Conservation (phyloP, 2,888 invertebrate genomes). For the Drosophila cracens region DNA sequence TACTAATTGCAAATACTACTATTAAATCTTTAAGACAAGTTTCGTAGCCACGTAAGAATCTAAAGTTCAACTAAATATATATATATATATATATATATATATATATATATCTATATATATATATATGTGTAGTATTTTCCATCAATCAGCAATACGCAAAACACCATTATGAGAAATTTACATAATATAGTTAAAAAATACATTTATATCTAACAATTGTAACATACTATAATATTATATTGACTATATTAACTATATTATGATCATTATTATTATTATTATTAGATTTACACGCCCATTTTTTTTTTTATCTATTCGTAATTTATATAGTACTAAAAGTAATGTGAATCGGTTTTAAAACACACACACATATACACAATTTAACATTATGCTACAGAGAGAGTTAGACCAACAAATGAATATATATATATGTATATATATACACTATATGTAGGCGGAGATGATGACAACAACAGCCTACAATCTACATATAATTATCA, state of each 20-base stretch:
- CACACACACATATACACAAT: not conserved
- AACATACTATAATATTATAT: constrained; percentile 17
- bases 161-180: constrained; percentile 17
- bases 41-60: constrained; percentile 11
- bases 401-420: constrained; percentile 42
- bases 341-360: constrained; percentile 24
- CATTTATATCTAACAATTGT: not conserved
- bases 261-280: constrained; percentile 12
- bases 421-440: constrained; percentile 16
- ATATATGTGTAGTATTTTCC: not conserved
- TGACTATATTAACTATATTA: constrained; percentile 2
- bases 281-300: not conserved
- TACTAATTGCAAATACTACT: constrained; percentile 20
- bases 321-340: constrained; percentile 17
- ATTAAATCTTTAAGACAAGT: constrained; percentile 27
- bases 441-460: constrained; percentile 9
- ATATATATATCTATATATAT: not conserved
- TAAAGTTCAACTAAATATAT: constrained; percentile 16
- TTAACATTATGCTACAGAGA: constrained; percentile 32
- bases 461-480: constrained; percentile 14
- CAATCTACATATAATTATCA: constrained; percentile 27
- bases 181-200: constrained; percentile 17
- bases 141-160: constrained; percentile 38
- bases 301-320: constrained; percentile 29
- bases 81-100: constrained; percentile 3